These are phyloP conservation scores for Macrosoma leucophasiata DNA, from an alignment of 2,888 invertebrate genomes.

Conservation along the genomic window DNA sequence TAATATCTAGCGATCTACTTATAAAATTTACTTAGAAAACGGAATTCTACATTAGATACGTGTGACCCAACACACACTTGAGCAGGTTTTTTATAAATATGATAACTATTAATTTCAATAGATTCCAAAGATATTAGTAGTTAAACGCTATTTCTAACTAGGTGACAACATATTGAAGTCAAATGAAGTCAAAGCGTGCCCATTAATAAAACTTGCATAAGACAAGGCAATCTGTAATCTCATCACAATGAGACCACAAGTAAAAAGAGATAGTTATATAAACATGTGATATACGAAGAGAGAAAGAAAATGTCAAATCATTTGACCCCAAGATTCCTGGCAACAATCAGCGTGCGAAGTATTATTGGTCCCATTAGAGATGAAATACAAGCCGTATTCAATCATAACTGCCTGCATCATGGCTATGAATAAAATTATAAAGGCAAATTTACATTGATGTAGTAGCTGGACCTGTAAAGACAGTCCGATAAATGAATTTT, in stretches of 20 bases:
- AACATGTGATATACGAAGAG: constrained; percentile 31
- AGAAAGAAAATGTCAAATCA: constrained; percentile 55
- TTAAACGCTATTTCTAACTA: too few species aligned
- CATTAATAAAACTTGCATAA: constrained; percentile 34
- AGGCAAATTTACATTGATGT: constrained; percentile 6
- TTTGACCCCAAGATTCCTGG: constrained; percentile 61
- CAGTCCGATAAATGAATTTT: too few species aligned
- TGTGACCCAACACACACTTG: too few species aligned
- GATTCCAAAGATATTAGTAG: too few species aligned
- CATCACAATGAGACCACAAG: constrained; percentile 19
- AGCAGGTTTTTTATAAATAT: too few species aligned
- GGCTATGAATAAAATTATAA: constrained; percentile 38
- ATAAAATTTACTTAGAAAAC: too few species aligned
- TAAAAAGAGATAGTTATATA: constrained; percentile 9
- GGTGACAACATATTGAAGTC: too few species aligned
- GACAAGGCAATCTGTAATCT: constrained; percentile 36
- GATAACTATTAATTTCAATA: too few species aligned
- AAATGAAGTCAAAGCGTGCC: constrained; percentile 15
- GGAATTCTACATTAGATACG: too few species aligned
- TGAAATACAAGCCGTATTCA: constrained; percentile 59
- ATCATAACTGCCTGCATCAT: constrained; percentile 52
- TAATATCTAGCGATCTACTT: too few species aligned
- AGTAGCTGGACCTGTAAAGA: constrained; percentile 24
- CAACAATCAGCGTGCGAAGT: constrained; percentile 71
- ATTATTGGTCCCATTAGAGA: constrained; percentile 54